A percentile compares a stretch with the other conserved stretches of the same genome.
Conservation (phyloP, 2,888 invertebrate genomes). For the Phymatocera aterrima region DNA sequence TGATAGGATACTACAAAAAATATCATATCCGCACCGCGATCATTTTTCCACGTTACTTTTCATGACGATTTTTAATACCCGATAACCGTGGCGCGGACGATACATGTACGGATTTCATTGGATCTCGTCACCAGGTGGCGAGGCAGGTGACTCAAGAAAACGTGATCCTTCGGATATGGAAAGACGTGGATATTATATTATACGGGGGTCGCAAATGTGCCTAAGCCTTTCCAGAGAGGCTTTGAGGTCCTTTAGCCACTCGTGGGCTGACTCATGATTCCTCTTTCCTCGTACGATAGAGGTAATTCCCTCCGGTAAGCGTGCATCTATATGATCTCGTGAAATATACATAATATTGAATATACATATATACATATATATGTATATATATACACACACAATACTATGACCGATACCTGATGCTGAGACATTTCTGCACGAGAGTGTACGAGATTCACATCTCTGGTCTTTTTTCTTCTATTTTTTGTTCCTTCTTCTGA, state of each 20-base stretch:
- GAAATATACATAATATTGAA: conserved; percentile 4
- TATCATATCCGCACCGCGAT: too few relatives aligned
- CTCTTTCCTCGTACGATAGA: conserved; percentile 2
- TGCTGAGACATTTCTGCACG: too few relatives aligned
- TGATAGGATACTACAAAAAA: too few relatives aligned
- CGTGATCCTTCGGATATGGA: not conserved
- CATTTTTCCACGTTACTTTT: too few relatives aligned
- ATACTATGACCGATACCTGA: too few relatives aligned
- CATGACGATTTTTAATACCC: too few relatives aligned
- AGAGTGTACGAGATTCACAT: too few relatives aligned
- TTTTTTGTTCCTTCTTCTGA: too few relatives aligned
- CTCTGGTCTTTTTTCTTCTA: not conserved
- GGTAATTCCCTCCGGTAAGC: conserved; percentile 40
- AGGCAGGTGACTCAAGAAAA: not conserved
- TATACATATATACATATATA: too few relatives aligned
- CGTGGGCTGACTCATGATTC: conserved; percentile 16
- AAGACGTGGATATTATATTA: not conserved
- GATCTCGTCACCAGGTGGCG: not conserved
- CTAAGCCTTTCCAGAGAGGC: conserved; percentile 33
- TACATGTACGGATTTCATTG: not conserved
- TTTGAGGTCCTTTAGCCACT: conserved; percentile 21
- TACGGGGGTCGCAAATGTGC: conserved; percentile 13
- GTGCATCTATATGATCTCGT: conserved; percentile 28
- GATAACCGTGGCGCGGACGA: too few relatives aligned
- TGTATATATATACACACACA: too few relatives aligned